Conservation (phyloP, 2,113 vertebrate species). For the Marmota flaviventris region DNA sequence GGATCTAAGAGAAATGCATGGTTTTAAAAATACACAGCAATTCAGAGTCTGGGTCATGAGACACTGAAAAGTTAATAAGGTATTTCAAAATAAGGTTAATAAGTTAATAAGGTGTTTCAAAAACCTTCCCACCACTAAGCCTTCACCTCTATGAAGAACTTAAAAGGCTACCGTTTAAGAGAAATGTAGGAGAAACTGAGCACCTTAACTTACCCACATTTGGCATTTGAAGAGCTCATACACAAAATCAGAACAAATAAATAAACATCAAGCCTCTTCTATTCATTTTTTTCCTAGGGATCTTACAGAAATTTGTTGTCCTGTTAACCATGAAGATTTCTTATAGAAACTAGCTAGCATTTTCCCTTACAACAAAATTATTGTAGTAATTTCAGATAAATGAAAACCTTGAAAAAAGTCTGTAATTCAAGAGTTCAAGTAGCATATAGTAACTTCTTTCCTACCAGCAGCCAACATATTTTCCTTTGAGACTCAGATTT, state of each 20-base stretch:
- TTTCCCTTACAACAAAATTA: background rate
- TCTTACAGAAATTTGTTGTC: background rate
- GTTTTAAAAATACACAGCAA: conserved; percentile 14
- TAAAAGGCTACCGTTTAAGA: background rate
- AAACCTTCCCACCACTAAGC: background rate
- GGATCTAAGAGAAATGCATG: conserved; percentile 46
- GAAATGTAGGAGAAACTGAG: background rate
- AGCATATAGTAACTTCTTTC: background rate
- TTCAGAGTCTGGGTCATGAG: background rate
- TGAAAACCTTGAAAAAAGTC: background rate
- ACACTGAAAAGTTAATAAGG: background rate
- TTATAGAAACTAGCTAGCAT: background rate
- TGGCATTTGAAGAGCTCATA: background rate
- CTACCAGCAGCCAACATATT: background rate
- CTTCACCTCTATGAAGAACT: background rate
- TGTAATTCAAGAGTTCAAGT: background rate
- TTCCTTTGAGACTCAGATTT: background rate
- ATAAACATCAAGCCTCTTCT: background rate
- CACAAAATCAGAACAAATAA: background rate
- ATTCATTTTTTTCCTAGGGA: background rate
- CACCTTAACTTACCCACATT: background rate
- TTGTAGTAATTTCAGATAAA: background rate
- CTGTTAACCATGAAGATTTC: background rate
- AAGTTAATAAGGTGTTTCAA: background rate
- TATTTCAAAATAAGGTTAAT: background rate